Evolutionary conservation across 2,113 vertebrate species (phyloP), one percentile per base, ranked within the genome.

Genomic region (Passer domesticus): DNA sequence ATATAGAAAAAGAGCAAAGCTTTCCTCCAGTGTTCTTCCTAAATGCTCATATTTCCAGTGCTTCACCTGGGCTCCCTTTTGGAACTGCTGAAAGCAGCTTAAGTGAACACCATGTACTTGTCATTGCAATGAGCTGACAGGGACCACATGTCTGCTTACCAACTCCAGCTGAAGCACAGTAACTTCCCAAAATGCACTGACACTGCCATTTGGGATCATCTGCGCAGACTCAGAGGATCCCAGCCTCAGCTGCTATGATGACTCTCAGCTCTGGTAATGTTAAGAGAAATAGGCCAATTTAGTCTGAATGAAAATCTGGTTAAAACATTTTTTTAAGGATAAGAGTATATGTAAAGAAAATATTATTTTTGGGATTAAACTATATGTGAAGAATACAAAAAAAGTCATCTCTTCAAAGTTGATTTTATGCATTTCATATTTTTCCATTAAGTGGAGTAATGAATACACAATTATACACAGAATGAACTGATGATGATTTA

Each of bases 61-160:
- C 67, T 77, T 95, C 63, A 76, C 76, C 80, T 95, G 63, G 43
- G 31, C 55, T 94, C n/a, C 49, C 50, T 89, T 90, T 77, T 89
- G 76, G 55, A 83, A 13, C 41, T 83, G 37, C 75, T 83, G 63
- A 86, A 92, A 53, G 46, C 75, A 86, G 58, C 63, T 86, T 76
- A 92, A 92, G 64, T 86, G 86, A 86, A 73, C 59, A 64, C 50
- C 63, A n/a, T 66, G 68, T 90, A 83, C 80, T 94, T 95, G 72
- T 75, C 89, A 90, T 49, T 86, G 73, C 73, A 69, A 8, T 77
- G 75, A 85, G 62, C 75, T 95, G 67, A 64, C 55, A 76, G 80
- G 59, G 64, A 83, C 68, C 76, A 86, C 79, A 68, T 92, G 72
- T 58, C 91, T 94, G 76, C 91, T 83, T 90, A 88, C 59, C 68